Evolutionary conservation across 2,888 invertebrate genomes (phyloP).

Genomic region (Megastigmus dorsalis): DNA sequence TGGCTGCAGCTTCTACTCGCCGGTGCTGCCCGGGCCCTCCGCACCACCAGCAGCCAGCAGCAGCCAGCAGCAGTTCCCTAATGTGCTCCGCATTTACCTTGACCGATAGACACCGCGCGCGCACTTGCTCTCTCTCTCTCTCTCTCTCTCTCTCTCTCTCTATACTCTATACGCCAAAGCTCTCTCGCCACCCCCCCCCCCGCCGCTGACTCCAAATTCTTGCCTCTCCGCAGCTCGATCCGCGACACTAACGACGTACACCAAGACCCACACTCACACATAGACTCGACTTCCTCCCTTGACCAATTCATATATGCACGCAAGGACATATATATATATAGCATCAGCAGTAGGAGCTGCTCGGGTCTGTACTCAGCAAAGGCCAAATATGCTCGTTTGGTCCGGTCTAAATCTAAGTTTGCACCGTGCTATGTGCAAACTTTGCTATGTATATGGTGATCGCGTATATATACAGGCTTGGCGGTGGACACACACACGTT

Average conservation of each 20-base stretch:
- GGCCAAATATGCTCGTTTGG: too few species aligned
- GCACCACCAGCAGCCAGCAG: too few species aligned
- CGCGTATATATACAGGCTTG: not conserved
- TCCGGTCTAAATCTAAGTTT: too few species aligned
- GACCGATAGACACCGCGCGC: conserved; percentile 66
- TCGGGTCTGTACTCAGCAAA: too few species aligned
- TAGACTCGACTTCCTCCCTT: not conserved
- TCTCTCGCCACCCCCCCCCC: too few species aligned
- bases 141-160: too few species aligned
- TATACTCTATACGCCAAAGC: too few species aligned
- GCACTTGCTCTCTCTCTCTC: too few species aligned
- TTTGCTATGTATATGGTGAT: not conserved
- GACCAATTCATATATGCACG: not conserved
- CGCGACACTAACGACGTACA: conserved; percentile 29
- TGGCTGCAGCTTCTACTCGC: too few species aligned
- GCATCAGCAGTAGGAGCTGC: too few species aligned
- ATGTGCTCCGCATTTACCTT: conserved; percentile 71
- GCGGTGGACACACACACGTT: not conserved
- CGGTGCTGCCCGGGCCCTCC: conserved; percentile 43
- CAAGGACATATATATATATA: not conserved
- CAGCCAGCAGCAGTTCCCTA: too few species aligned
- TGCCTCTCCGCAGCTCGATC: conserved; percentile 30
- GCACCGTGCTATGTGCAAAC: too few species aligned
- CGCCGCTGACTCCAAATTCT: conserved; percentile 65
- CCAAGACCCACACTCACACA: not conserved